Conservation (phyloP, 2,797 vertebrate species). For the Eurystomus glaucurus region DNA sequence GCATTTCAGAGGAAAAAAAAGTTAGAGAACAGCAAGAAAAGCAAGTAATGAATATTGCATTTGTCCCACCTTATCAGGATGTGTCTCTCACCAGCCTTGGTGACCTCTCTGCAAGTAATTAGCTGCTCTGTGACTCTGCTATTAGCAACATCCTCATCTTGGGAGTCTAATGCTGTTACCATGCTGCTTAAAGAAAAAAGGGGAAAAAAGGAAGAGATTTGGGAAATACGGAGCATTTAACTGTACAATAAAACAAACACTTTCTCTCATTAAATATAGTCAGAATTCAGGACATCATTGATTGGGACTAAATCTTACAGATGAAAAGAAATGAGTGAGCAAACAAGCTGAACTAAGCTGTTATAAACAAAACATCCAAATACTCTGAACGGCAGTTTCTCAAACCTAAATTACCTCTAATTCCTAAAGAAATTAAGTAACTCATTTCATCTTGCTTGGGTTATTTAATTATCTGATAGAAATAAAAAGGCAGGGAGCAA, state of each 20-base stretch:
- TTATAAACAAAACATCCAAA: conserved; percentile 49
- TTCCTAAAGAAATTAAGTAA: conserved; percentile 71
- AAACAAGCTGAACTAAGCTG: conserved; percentile 17
- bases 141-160: not conserved
- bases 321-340: conserved; percentile 42
- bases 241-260: not conserved
- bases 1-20: not conserved
- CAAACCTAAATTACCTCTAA: conserved; percentile 68
- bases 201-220: not conserved
- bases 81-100: not conserved
- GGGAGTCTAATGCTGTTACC: not conserved
- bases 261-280: conserved; percentile 2
- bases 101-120: not conserved
- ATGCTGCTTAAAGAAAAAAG: not conserved
- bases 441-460: conserved; percentile 73
- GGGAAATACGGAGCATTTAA: not conserved
- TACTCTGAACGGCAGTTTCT: conserved; percentile 32
- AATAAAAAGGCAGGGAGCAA: conserved; percentile 54
- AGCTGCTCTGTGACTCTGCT: not conserved
- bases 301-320: conserved; percentile 37
- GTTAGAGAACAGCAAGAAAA: not conserved
- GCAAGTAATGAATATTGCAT: not conserved
- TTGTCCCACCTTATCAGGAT: not conserved
- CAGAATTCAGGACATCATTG: not conserved
- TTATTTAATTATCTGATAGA: conserved; percentile 79